Evolutionary conservation across 1,140 invertebrate genomes (phyloP).

Genomic region (Calliphora vicina): DNA sequence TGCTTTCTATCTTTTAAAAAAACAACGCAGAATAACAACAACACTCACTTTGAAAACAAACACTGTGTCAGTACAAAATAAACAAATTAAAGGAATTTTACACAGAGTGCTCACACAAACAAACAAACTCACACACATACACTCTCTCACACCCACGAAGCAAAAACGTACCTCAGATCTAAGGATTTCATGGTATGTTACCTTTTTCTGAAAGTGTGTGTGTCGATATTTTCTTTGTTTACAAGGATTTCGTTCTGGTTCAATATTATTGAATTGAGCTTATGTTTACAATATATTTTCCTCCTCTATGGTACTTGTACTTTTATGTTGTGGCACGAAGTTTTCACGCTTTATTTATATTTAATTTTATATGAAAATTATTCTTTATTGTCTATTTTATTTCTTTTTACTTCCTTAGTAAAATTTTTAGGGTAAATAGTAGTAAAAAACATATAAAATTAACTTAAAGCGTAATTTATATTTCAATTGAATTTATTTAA

Average conservation of each 20-base stretch:
- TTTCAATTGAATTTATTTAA: background rate
- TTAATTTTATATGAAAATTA: slow-evolving; percentile 14
- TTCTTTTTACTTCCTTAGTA: background rate
- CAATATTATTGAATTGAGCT: no score
- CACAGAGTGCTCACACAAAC: background rate
- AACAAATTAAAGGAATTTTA: slow-evolving; percentile 22
- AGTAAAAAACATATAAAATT: no score
- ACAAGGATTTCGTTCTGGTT: background rate
- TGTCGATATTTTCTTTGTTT: background rate
- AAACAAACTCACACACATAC: no score
- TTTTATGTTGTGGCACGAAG: background rate
- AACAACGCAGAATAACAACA: background rate
- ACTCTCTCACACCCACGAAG: no score
- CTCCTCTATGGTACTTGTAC: no score
- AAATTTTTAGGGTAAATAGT: background rate
- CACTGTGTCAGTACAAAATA: slow-evolving; percentile 19
- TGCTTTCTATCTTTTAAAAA: background rate
- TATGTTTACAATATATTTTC: background rate
- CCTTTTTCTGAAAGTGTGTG: background rate
- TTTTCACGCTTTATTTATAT: slow-evolving; percentile 1
- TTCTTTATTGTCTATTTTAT: background rate
- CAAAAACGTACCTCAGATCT: background rate
- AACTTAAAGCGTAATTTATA: background rate
- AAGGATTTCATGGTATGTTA: background rate
- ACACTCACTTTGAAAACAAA: slow-evolving; percentile 21